Evolutionary conservation across 2,797 vertebrate species (phyloP).

Genomic region (Melanotaenia trifasciata): DNA sequence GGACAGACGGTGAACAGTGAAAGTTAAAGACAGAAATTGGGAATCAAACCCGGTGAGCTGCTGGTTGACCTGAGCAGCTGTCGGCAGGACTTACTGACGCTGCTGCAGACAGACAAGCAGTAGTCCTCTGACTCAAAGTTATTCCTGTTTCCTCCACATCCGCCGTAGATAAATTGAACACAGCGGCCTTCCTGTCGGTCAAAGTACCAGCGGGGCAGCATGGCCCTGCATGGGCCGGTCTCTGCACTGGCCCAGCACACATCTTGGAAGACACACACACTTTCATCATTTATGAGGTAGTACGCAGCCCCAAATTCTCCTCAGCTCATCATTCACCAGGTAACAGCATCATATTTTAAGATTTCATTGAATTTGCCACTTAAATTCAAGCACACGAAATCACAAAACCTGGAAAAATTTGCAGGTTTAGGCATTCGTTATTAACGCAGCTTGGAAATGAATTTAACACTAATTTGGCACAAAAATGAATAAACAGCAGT

Average conservation of each 20-base stretch:
- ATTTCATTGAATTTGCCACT: not conserved
- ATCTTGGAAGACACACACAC: conserved; percentile 87
- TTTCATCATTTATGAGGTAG: conserved; percentile 17
- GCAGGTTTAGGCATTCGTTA: conserved; percentile 2
- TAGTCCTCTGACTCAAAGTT: conserved; percentile 99
- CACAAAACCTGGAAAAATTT: not conserved
- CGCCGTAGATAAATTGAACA: conserved; percentile 97
- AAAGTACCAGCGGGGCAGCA: conserved; percentile 99
- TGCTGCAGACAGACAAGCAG: conserved; percentile 98
- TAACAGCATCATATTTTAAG: not conserved
- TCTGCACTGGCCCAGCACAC: conserved; percentile 96
- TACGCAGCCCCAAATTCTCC: not conserved
- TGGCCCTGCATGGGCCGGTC: conserved; percentile 94
- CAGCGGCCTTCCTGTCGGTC: conserved; percentile 92
- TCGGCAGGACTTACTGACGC: conserved; percentile 92
- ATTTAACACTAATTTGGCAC: conserved; percentile 33
- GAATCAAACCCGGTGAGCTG: not conserved
- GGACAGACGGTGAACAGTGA: conserved; percentile 22
- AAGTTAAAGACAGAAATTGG: conserved; percentile 37
- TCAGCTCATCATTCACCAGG: not conserved
- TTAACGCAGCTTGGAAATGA: conserved; percentile 22
- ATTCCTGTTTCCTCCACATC: conserved; percentile 99
- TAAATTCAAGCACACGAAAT: not conserved
- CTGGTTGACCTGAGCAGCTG: conserved; percentile 44
- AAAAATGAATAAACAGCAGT: conserved; percentile 31